phyloP scores from a whole-genome alignment of 1,140 invertebrate species.

The Macrostomum lignano region DNA sequence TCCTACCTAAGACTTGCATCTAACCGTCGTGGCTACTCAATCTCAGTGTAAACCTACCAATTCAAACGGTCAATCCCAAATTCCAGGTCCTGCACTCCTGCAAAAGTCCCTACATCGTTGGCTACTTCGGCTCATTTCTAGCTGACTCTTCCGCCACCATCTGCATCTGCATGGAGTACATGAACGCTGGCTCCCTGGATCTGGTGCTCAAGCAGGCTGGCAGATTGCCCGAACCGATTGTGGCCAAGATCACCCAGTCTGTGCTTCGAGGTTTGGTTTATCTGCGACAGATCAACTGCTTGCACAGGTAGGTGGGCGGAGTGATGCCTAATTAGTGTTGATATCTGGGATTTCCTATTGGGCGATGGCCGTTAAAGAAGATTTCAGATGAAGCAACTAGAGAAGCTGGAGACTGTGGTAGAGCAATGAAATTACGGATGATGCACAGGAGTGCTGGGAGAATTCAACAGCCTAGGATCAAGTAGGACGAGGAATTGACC shows the following conservation, averaged over 20 bases:
- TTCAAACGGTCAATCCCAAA: neutral
- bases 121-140: constrained; percentile 94
- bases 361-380: constrained; percentile 12
- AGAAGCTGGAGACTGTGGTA: too few species aligned
- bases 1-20: too few species aligned
- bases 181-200: constrained; percentile 39
- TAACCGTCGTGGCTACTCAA: too few species aligned
- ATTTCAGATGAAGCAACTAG: too few species aligned
- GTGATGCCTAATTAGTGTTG: neutral
- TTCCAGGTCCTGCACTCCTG: constrained; percentile 66
- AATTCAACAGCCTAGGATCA: too few species aligned
- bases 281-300: constrained; percentile 32
- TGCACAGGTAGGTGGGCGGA: constrained; percentile 20
- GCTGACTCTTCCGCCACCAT: constrained; percentile 96
- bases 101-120: constrained; percentile 98
- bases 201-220: constrained; percentile 31
- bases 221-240: constrained; percentile 29
- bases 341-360: constrained; percentile 32
- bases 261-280: constrained; percentile 31
- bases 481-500: too few species aligned
- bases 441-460: too few species aligned
- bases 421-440: too few species aligned
- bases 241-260: constrained; percentile 30
- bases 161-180: constrained; percentile 98
- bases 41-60: too few species aligned